Evolutionary conservation across 1,140 invertebrate species (phyloP), one percentile per base, ranked within the genome.

Genomic region (Mamestra configurata): DNA sequence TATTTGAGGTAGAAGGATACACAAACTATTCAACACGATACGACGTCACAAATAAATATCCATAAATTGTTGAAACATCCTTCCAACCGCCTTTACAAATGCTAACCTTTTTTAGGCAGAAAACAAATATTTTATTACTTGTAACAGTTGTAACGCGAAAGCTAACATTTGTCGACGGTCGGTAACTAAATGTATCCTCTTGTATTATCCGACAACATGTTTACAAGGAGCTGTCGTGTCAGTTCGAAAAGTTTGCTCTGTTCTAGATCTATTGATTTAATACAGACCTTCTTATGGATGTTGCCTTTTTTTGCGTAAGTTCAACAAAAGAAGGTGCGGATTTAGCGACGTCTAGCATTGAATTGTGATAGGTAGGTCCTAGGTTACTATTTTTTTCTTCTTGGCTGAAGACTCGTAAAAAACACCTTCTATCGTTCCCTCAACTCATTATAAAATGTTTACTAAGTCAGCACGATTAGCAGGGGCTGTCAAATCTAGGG

Each of bases 71-170:
- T 22, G 51, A 24, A 24, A 72, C 2, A 53, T 22, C 43, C 20
- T 7, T 51, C 6, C 31, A 59, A 35, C 31, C 35, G 18, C 20
- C 18, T 55, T 75, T 3, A 57, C 7, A 46, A 61, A 31, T 24
- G 20, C 13, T 31, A 71, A 31, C 68, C 24, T 71, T 71, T 55
- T 73, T 55, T 57, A 71, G 20, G 0, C 49, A 20, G 49, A 53
- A 55, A 73, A 73, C 51, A 73, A 73, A 73, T 53, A 66, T 66
- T 66, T 66, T 66, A 31, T 37, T 66, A 22, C n/a, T 66, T 66
- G 61, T 66, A 20, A 55, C 53, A 27, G 53, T 55, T 24, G 53
- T 55, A 24, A 43, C 37, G 8, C 37, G n/a, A 43, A 66, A 66
- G 35, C 61, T 66, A 66, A 66, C 61, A 22, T 66, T 40, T 66